phyloP scores from a whole-genome alignment of 2,888 invertebrate species.

The Orthonychiurus folsomi region DNA sequence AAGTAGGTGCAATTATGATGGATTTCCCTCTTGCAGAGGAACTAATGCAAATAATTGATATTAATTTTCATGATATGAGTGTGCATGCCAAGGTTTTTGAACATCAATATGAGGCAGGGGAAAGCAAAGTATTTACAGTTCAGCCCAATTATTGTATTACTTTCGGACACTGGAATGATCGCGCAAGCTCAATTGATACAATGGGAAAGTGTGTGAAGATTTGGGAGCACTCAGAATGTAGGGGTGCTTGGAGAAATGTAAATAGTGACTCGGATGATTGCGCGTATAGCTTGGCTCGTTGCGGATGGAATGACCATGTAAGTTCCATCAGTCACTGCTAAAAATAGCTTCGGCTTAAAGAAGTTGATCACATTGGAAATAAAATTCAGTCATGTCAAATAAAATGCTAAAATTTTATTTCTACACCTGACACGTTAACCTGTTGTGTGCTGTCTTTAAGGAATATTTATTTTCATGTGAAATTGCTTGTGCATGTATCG shows the following conservation, averaged over 20 bases:
- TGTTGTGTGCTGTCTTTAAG: no score
- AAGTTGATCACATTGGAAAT: no score
- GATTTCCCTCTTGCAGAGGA: slow-evolving; percentile 1
- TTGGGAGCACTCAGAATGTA: background rate
- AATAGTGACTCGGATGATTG: background rate
- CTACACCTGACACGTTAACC: no score
- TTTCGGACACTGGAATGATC: slow-evolving; percentile 10
- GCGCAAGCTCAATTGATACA: slow-evolving; percentile 1
- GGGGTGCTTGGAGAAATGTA: background rate
- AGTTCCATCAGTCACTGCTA: slow-evolving; percentile 8
- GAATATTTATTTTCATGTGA: no score
- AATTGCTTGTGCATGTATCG: no score
- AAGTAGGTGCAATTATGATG: background rate
- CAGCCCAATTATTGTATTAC: background rate
- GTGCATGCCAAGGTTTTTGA: background rate
- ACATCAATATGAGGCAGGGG: slow-evolving; percentile 5
- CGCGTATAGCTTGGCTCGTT: background rate
- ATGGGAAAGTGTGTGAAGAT: background rate
- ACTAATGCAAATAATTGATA: slow-evolving; percentile 4
- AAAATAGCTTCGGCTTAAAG: no score
- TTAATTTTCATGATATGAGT: slow-evolving; percentile 3
- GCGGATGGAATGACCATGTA: slow-evolving; percentile 5
- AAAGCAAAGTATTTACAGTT: slow-evolving; percentile 8
- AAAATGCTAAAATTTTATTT: no score
- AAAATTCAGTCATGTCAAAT: no score